Evolutionary conservation across 2,797 vertebrate genomes (phyloP), one percentile per base, ranked within the genome.

Genomic region (Myotis vivesi): DNA sequence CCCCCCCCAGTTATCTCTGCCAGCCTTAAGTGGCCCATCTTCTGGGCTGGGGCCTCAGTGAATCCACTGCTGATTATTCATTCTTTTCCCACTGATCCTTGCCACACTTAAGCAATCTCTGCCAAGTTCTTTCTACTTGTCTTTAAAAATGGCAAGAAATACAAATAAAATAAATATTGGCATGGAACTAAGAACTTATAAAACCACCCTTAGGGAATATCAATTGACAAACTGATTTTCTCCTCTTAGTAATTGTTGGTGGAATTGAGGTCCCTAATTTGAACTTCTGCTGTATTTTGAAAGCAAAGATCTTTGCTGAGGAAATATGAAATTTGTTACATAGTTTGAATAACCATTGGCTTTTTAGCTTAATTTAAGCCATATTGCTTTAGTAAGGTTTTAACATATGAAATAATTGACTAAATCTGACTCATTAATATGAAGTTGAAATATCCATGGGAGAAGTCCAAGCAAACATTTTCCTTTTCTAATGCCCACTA

Each of bases 401-500:
- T 92, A 71, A 51, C 6, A 83, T 57, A 15, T 20, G 30, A 85
- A 95, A 87, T 28, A 64, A 77, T 59, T 71, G 57, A n/a, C 30
- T 81, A 25, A 87, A 89, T 4, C 59, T 44, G 30, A 79, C 4
- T 94, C 64, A 38, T 83, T 81, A 53, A 46, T 28, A 95, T 69
- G 13, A 64, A 75, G 64, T 66, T 86, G 81, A 95, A 93, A 94
- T 69, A 82, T 62, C 51, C 23, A 59, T 23, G 8, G 46, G 81
- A 88, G 76, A 90, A 79, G 36, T 71, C n/a, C 62, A 87, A 91
- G 51, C 38, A 79, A 93, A 80, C 57, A 82, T 95, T 88, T 87
- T 83, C 72, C 83, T 93, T 90, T 71, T 85, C 53, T 82, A n/a
- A 91, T 96, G 71, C 6, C 88, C 46, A 44, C 30, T 96, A 95